phyloP scores from a whole-genome alignment of 2,113 vertebrate species.

The Hemiscyllium ocellatum region DNA sequence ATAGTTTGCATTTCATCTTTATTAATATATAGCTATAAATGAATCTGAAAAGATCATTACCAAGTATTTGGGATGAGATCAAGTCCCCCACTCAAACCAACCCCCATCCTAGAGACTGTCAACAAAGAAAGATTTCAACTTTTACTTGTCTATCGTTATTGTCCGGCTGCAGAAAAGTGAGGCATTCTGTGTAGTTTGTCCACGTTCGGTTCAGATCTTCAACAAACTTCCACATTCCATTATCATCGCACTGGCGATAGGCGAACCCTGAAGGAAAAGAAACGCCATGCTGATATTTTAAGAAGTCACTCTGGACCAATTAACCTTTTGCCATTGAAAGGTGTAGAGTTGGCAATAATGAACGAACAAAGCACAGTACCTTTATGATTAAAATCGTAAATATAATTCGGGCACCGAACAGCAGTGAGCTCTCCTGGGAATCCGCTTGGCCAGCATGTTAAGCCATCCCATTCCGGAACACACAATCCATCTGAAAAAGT shows the following conservation, averaged over 20 bases:
- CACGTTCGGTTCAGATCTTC: slow-evolving; percentile 71
- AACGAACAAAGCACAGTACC: slow-evolving; percentile 52
- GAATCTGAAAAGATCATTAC: neutral
- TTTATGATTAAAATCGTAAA: slow-evolving; percentile 84
- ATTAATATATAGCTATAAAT: neutral
- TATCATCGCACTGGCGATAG: slow-evolving; percentile 69
- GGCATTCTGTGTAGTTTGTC: slow-evolving; percentile 79
- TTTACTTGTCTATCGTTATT: slow-evolving; percentile 53
- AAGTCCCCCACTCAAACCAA: neutral
- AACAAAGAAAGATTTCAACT: neutral
- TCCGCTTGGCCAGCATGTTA: slow-evolving; percentile 79
- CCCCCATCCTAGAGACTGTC: neutral
- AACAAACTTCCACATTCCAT: slow-evolving; percentile 72
- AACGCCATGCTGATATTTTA: neutral
- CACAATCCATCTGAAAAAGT: slow-evolving; percentile 60
- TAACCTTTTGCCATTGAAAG: neutral
- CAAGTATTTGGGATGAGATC: neutral
- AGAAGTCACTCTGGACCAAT: neutral
- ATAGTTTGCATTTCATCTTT: neutral
- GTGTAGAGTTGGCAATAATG: neutral
- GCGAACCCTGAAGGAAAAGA: slow-evolving; percentile 52
- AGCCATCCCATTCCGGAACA: slow-evolving; percentile 76
- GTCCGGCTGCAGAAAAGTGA: slow-evolving; percentile 61
- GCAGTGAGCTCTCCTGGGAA: slow-evolving; percentile 59
- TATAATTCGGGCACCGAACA: slow-evolving; percentile 71